Evolutionary conservation across 2,888 invertebrate genomes (phyloP), one percentile per base, ranked within the genome.

Genomic region (Pilophorus perplexus): DNA sequence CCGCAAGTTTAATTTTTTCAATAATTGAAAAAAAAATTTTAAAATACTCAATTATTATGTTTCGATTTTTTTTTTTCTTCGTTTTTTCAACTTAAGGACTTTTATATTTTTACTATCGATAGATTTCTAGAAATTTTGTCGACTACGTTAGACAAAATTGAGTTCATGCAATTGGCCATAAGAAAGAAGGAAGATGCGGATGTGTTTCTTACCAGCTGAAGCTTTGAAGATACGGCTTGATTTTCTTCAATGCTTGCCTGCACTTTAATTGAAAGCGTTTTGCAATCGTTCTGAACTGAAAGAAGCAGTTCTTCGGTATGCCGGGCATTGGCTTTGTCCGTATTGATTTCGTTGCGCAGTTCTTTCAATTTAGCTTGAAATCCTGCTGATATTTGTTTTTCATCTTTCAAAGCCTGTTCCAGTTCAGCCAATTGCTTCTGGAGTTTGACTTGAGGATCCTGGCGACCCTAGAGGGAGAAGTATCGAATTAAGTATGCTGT

Each of bases 371-470:
- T 91, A 33, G 84, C 85, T 73, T 89, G 90, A 10, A 88, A 83
- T 3, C 88, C 87, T 72, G 84, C 81, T 1, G 88, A 84, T 0
- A 88, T 85, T 73, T 89, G 87, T 71, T 87, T 84, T 74, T 90
- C 88, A 70, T 89, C 89, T 2, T 81, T 77, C 3, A 91, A 77
- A 1, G 85, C 83, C 72, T 88, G 88, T 72, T 92, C 93, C 74
- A 90, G 91, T 72, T 94, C 93, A 20, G 89, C 88, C 25, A 95
- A 79, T 77, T 94, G 93, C 73, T 90, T 93, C 77, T 90, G 91
- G 72, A 94, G 76, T 74, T 90, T 89, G 72, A 89, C 88, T 70
- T 92, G 84, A 1, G 92, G 90, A 77, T 94, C 93, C 54, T 88
- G 85, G 57, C 88, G 86, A 42, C 89, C 89, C 84, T 87, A n/a